Evolutionary conservation across 2,113 vertebrate genomes (phyloP).

Genomic region (Dascyllus trimaculatus): DNA sequence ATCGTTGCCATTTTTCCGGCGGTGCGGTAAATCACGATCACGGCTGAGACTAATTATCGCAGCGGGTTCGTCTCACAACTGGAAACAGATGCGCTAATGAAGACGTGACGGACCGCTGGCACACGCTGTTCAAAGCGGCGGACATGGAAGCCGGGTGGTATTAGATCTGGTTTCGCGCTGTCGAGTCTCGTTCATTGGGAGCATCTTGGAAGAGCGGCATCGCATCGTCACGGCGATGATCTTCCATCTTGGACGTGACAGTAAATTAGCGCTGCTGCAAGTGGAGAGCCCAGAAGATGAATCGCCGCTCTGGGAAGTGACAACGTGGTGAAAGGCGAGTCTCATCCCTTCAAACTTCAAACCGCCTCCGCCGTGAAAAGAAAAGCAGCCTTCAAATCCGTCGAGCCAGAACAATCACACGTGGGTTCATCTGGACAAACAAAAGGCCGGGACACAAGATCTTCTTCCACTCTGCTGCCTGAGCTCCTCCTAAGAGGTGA

Average conservation of each 20-base stretch:
- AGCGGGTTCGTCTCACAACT: conserved; percentile 17
- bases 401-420: too few relatives aligned
- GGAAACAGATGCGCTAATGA: conserved; percentile 42
- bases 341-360: background rate
- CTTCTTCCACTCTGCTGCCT: background rate
- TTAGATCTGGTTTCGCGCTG: background rate
- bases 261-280: too few relatives aligned
- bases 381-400: background rate
- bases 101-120: conserved; percentile 20
- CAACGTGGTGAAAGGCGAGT: too few relatives aligned
- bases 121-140: background rate
- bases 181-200: too few relatives aligned
- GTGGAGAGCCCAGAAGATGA: too few relatives aligned
- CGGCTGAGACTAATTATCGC: background rate
- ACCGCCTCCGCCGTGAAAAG: background rate
- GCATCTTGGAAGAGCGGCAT: too few relatives aligned
- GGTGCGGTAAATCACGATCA: background rate
- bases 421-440: too few relatives aligned
- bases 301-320: background rate
- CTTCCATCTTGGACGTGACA: background rate
- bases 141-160: background rate
- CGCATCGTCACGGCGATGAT: too few relatives aligned
- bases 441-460: background rate
- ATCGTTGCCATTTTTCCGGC: conserved; percentile 1
- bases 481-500: background rate